Conservation (phyloP, 2,797 vertebrate species). For the Malurus leucopterus region DNA sequence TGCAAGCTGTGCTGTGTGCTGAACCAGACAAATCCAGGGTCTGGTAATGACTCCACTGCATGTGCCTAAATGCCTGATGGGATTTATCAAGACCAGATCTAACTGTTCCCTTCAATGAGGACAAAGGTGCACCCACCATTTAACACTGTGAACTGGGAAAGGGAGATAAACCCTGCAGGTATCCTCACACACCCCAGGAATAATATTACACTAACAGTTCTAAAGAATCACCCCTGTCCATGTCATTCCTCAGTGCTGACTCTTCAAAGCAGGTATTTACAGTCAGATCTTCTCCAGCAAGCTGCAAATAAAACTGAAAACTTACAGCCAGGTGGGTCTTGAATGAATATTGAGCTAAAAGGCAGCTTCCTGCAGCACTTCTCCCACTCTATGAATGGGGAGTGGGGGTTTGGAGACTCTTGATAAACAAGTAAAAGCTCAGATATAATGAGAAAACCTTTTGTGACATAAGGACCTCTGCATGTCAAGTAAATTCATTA, state of each 20-base stretch:
- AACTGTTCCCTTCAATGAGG: neutral
- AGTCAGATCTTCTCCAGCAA: neutral
- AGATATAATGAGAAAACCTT: constrained; percentile 60
- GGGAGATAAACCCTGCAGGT: neutral
- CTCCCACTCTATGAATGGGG: neutral
- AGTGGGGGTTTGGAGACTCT: constrained; percentile 11
- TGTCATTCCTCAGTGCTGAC: neutral
- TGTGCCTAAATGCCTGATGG: accelerated
- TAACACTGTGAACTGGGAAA: neutral
- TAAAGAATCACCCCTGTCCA: neutral
- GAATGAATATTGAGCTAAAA: neutral
- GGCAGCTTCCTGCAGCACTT: constrained; percentile 6
- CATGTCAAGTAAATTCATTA: constrained; percentile 62
- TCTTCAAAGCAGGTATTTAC: neutral
- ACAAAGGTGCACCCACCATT: neutral
- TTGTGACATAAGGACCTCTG: constrained; percentile 58
- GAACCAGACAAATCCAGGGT: accelerated
- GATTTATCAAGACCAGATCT: neutral
- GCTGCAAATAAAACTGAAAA: neutral
- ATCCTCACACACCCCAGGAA: neutral
- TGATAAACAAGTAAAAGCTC: constrained; percentile 30
- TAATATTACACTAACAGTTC: neutral
- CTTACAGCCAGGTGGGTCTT: neutral
- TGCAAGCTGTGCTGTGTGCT: neutral
- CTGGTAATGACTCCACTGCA: neutral